A percentile compares a stretch with the other conserved stretches of the same genome.
phyloP scores from a whole-genome alignment of 2,888 invertebrate genomes.

The Pollenia griseotomentosa region DNA sequence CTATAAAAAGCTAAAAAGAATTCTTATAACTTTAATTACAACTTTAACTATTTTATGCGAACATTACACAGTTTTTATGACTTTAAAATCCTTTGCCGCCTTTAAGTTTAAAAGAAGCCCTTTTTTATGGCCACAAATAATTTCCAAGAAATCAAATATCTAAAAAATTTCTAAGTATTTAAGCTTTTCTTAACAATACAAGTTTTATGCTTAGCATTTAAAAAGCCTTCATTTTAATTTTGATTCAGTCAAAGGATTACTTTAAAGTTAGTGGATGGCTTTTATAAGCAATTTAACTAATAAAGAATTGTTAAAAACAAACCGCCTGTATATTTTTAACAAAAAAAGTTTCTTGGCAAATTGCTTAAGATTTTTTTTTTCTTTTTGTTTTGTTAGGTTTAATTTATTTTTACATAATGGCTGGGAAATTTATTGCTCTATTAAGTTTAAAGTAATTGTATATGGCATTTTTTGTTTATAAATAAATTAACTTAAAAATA shows the following conservation, averaged over 20 bases:
- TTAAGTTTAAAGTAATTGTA: conserved; percentile 13
- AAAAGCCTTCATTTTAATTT: conserved; percentile 35
- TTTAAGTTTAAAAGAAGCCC: not conserved
- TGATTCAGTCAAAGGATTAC: not conserved
- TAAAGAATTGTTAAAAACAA: not conserved
- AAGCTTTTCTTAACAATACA: not conserved
- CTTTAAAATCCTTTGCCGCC: not conserved
- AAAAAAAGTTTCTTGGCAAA: not conserved
- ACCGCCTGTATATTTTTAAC: not conserved
- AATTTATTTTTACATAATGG: conserved; percentile 1
- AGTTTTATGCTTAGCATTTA: conserved; percentile 10
- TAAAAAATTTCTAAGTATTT: not conserved
- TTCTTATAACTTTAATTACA: conserved; percentile 46
- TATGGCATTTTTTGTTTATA: not conserved
- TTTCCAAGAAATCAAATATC: conserved; percentile 16
- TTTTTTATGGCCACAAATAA: conserved; percentile 28
- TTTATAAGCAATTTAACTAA: conserved; percentile 13
- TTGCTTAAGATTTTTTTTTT: not conserved
- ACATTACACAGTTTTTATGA: conserved; percentile 25
- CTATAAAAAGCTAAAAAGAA: conserved; percentile 2
- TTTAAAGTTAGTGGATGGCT: not conserved
- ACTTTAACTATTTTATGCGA: conserved; percentile 53
- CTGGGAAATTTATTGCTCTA: conserved; percentile 36
- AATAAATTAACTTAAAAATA: not conserved
- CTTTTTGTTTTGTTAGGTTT: not conserved